Base-by-base conservation (phyloP, 2,888 invertebrate genomes). In the Drosophila austrosaltans region DNA sequence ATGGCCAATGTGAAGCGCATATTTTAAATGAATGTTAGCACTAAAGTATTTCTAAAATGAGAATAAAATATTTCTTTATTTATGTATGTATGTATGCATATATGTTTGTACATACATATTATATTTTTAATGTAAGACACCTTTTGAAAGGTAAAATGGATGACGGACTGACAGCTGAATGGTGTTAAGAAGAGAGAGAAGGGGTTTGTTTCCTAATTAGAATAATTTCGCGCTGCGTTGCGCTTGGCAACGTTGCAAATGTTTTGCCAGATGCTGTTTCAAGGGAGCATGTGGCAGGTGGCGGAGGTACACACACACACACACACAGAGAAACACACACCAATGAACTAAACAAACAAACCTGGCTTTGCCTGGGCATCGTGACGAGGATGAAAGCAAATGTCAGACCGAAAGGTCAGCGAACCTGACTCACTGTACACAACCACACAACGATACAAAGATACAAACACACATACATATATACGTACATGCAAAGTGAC, bases 151-250 rank as follows among this genome's bases (percentile, higher is more conserved):
- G 48, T 48, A 12, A 48, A 48, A 48, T 48, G 25, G 48, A 48
- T 10, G 48, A 25, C 25, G 48, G 48, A 48, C 12, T 68, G 25
- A 56, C 54, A 39, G 63, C 22, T 60, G 58, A 48, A 44, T 16
- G 32, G 44, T 44, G 58, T 16, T 25, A 48, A 44, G 10, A 1
- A 8, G 32, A 12, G 20, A 28, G 25, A 3, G 54, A 61, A 32
- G n/a, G 12, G 62, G 30, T 16, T 48, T 60, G 70, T 39, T 12
- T 69, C 73, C 87, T 83, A 83, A 83, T 83, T 83, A 88, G 88
- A 83, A 83, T 83, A 88, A 88, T 83, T 83, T 88, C 68, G 81
- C 83, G 83, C 83, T 86, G 83, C 76, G 72, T 69, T 83, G 89
- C 81, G 87, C 77, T 42, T 64, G 74, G 63, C 69, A 76, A 72